Evolutionary conservation across 2,113 vertebrate species (phyloP).

Genomic region (Antechinus flavipes): DNA sequence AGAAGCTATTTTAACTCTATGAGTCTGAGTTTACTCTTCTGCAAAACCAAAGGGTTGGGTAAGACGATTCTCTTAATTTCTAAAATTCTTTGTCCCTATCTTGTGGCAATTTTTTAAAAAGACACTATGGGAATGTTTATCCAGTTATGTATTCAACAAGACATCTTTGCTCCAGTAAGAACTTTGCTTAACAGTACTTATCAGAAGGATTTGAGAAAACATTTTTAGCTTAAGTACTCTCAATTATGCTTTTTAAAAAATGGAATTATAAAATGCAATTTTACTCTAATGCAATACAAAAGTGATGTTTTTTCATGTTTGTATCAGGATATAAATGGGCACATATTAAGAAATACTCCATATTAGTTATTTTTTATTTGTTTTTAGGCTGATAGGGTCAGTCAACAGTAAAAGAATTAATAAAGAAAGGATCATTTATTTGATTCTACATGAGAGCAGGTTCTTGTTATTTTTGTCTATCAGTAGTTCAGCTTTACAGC

Average conservation of each 20-base stretch:
- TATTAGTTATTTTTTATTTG: neutral
- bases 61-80: neutral
- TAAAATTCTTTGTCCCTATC: neutral
- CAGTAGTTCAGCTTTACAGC: neutral
- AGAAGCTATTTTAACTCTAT: slow-evolving; percentile 21
- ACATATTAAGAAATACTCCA: slow-evolving; percentile 12
- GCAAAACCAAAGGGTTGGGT: neutral
- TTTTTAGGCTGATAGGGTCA: neutral
- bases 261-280: slow-evolving; percentile 15
- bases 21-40: neutral
- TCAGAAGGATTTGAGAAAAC: slow-evolving; percentile 9
- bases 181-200: slow-evolving; percentile 10
- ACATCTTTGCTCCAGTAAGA: neutral
- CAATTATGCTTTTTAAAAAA: neutral
- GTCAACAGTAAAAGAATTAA: neutral
- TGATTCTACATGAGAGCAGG: neutral
- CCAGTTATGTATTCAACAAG: neutral
- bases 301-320: neutral
- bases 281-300: neutral
- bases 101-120: neutral
- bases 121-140: neutral
- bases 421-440: neutral
- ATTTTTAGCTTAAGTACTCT: slow-evolving; percentile 3
- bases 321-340: neutral
- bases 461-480: neutral